phyloP scores from a whole-genome alignment of 2,797 vertebrate genomes.

The Miichthys miiuy region DNA sequence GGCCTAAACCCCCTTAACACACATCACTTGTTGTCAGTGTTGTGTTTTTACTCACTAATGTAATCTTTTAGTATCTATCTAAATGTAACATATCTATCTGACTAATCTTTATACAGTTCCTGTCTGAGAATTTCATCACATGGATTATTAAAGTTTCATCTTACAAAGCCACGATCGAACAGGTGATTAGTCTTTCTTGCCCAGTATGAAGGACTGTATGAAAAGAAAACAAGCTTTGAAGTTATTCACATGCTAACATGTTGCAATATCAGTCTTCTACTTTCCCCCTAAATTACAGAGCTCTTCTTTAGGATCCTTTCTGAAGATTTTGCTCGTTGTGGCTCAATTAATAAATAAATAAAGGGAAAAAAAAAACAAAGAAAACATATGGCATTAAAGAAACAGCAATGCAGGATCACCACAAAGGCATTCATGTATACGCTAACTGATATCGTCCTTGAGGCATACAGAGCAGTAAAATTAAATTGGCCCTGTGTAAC shows the following conservation, averaged over 20 bases:
- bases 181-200: constrained; percentile 6
- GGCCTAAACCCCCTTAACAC: not conserved
- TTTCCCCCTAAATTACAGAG: constrained; percentile 8
- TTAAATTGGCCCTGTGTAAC: constrained; percentile 63
- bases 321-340: constrained; percentile 39
- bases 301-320: constrained; percentile 20
- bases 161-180: constrained; percentile 7
- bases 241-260: constrained; percentile 8
- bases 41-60: not conserved
- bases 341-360: not conserved
- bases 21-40: not conserved
- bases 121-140: constrained; percentile 25
- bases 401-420: constrained; percentile 29
- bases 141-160: constrained; percentile 22
- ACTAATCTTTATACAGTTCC: not conserved
- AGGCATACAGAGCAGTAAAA: constrained; percentile 63
- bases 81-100: not conserved
- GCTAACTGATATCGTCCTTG: constrained; percentile 55
- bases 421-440: constrained; percentile 33
- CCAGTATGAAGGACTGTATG: not conserved
- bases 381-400: constrained; percentile 10
- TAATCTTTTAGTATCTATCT: constrained; percentile 13
- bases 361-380: constrained; percentile 13
- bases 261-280: constrained; percentile 8
- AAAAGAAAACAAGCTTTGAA: constrained; percentile 8